Evolutionary conservation across 2,113 vertebrate genomes (phyloP).

Genomic region (Ceyx cyanopectus): DNA sequence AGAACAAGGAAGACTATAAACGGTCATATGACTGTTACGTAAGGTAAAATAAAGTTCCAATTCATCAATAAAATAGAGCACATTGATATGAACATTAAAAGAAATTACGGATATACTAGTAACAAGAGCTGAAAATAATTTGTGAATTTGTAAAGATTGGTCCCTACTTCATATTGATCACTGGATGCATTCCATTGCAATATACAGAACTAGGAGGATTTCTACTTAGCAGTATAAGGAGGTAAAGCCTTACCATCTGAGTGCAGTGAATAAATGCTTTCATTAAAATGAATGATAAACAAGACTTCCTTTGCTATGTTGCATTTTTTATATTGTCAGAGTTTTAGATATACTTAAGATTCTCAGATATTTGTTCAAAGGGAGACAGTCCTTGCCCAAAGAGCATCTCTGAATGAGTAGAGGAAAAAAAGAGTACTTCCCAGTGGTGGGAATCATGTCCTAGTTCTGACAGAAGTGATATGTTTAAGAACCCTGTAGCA

Average conservation of each 20-base stretch:
- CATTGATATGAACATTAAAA: not conserved
- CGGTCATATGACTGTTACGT: not conserved
- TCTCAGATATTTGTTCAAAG: not conserved
- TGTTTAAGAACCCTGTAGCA: not conserved
- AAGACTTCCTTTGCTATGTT: not conserved
- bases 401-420: not conserved
- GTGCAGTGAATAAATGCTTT: slow-evolving; percentile 4
- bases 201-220: not conserved
- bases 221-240: not conserved
- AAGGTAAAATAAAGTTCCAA: not conserved
- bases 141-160: not conserved
- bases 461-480: not conserved
- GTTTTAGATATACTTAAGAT: not conserved
- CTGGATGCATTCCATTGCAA: not conserved
- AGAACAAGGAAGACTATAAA: not conserved
- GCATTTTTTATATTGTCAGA: not conserved
- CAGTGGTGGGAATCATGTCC: not conserved
- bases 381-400: not conserved
- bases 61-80: not conserved
- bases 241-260: not conserved
- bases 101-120: not conserved
- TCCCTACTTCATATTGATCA: not conserved
- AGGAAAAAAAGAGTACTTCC: not conserved
- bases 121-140: not conserved
- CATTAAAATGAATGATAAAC: slow-evolving; percentile 7